Evolutionary conservation across 37 sponge, comb jelly and placozoan species (phyloP), one percentile per base, ranked within the genome.

Genomic region (Hexactinellida sp.): DNA sequence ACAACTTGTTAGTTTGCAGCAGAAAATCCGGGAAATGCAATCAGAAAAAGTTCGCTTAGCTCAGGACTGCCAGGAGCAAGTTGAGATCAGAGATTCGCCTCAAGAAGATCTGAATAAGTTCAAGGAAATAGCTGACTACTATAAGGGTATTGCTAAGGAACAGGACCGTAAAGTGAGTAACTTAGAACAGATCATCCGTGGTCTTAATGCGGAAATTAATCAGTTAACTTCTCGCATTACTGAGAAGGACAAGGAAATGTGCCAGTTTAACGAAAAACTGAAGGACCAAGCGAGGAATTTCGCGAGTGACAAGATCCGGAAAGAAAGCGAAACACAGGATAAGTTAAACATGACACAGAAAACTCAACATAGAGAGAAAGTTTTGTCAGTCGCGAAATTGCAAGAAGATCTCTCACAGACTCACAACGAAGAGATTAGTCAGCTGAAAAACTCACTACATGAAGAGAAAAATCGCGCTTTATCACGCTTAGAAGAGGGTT

Each of bases 391-490:
- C 76, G 76, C 76, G 34, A 63, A 63, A 63, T 25, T 63, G 5
- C 76, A 63, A 63, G 76, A 63, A n/a, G 76, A 63, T 63, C 30
- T 63, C 21, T 63, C 76, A 10, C 76, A 63, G 30, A 63, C 76
- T 63, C 76, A 63, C 34, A 63, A 63, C 30, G 76, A 63, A 28
- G 76, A 63, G 13, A n/a, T 63, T 3, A 5, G 3, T 1, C 76
- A 63, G 30, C 21, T 63, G 32, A 63, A 63, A 28, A 10, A 63
- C 28, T 32, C 76, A 23, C 76, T 63, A 10, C 30, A 3, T 21
- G 76, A 63, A 32, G 76, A 63, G 25, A 63, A 63, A 23, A 63
- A n/a, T 63, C 76, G 76, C 76, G 76, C 76, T 63, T 63, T 63
- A 63, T 63, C 76, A 63, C 76, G 76, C 76, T 23, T 63, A 21